Evolutionary conservation across 2,888 invertebrate species (phyloP).

Genomic region (Lepidocyrtoides sp.): DNA sequence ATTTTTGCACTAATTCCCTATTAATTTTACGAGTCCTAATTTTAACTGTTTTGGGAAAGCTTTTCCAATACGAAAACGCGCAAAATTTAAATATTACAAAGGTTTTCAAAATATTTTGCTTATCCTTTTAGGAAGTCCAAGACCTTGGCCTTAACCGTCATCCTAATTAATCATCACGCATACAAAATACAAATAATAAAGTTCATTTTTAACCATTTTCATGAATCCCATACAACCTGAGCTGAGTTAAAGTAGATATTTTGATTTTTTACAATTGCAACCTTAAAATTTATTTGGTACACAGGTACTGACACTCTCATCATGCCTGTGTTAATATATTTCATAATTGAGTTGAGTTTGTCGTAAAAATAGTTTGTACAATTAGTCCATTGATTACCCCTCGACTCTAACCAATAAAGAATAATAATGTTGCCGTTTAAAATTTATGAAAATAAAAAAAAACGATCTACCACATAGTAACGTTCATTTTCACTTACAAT

Average conservation of each 20-base stretch:
- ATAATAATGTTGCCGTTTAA: background rate
- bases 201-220: background rate
- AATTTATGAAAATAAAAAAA: constrained; percentile 49
- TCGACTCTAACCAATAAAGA: background rate
- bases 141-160: no score
- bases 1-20: no score
- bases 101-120: background rate
- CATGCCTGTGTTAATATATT: constrained; percentile 1
- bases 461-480: background rate
- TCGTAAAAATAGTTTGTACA: constrained; percentile 52
- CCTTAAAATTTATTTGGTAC: background rate
- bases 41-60: background rate
- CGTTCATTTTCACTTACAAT: background rate
- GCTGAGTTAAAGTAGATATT: background rate
- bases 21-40: background rate
- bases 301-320: constrained; percentile 36
- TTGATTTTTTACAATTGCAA: background rate
- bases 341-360: constrained; percentile 22
- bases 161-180: no score
- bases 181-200: background rate
- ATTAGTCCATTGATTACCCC: background rate
- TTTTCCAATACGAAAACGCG: no score
- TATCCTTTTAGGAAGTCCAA: background rate
- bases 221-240: background rate
- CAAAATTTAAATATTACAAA: no score